Percentiles rank a stretch among this genome's conserved stretches.
These are phyloP conservation scores for Achroia grisella DNA, from an alignment of 1,140 invertebrate species.

Conservation along the genomic window DNA sequence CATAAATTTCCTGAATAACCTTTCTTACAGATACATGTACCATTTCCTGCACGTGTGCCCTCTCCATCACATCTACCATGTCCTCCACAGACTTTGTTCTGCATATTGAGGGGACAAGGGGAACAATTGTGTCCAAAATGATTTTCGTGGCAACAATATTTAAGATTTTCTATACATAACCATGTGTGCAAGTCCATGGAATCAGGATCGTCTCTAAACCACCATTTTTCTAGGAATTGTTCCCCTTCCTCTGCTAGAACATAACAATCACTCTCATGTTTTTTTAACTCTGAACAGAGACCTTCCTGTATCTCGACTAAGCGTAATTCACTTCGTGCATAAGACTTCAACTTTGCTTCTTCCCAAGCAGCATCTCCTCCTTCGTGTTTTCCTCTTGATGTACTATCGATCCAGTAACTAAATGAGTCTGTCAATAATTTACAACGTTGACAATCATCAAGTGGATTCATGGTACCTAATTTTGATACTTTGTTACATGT, in stretches of 20 bases:
- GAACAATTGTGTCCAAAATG: slow-evolving; percentile 90
- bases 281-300: slow-evolving; percentile 77
- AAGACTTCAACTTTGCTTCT: slow-evolving; percentile 91
- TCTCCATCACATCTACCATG: slow-evolving; percentile 96
- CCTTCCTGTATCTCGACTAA: slow-evolving; percentile 95
- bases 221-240: slow-evolving; percentile 91
- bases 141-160: slow-evolving; percentile 90
- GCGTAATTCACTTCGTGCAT: slow-evolving; percentile 92
- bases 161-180: slow-evolving; percentile 88
- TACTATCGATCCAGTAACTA: slow-evolving; percentile 80
- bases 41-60: slow-evolving; percentile 94
- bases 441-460: slow-evolving; percentile 47
- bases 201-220: slow-evolving; percentile 83
- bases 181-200: slow-evolving; percentile 80
- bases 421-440: slow-evolving; percentile 51
- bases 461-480: slow-evolving; percentile 34
- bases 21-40: slow-evolving; percentile 89
- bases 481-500: slow-evolving; percentile 23
- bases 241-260: slow-evolving; percentile 89
- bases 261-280: slow-evolving; percentile 86
- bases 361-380: slow-evolving; percentile 99
- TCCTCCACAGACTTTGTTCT: slow-evolving; percentile 83
- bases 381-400: slow-evolving; percentile 93
- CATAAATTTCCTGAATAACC: slow-evolving; percentile 90
- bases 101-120: slow-evolving; percentile 85